A percentile compares a stretch with the other conserved stretches of the same genome.
phyloP scores from a whole-genome alignment of 1,140 invertebrate species.

The Drosophila busckii region DNA sequence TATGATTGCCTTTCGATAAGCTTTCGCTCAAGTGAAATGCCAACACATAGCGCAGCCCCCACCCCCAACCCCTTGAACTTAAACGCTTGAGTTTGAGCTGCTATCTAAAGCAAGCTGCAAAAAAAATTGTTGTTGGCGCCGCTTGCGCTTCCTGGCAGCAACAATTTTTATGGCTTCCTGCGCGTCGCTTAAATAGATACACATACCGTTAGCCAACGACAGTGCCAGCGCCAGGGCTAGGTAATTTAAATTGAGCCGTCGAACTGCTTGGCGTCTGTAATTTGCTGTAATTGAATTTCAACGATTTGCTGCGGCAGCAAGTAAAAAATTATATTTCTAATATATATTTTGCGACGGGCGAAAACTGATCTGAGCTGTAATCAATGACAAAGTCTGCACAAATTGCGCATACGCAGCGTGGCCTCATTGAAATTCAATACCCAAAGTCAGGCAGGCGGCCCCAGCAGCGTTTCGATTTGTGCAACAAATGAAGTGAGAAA shows the following conservation, averaged over 20 bases:
- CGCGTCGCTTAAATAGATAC: conserved; percentile 48
- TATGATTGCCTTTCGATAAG: conserved; percentile 59
- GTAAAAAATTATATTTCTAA: conserved; percentile 17
- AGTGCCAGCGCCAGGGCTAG: too few species aligned
- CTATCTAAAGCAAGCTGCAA: conserved; percentile 5
- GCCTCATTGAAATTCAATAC: conserved; percentile 42
- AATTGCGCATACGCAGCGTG: conserved; percentile 50
- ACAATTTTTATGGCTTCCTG: conserved; percentile 66
- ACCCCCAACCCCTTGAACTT: too few species aligned
- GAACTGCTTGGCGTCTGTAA: conserved; percentile 25
- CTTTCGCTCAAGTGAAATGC: conserved; percentile 52
- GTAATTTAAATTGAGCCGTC: conserved; percentile 58
- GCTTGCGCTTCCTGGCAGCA: conserved; percentile 45
- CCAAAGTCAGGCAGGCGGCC: too few species aligned
- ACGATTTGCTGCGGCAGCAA: conserved; percentile 43
- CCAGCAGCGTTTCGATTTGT: conserved; percentile 73
- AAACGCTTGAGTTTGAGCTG: conserved; percentile 20
- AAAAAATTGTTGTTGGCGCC: conserved; percentile 45
- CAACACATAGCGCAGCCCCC: conserved; percentile 51
- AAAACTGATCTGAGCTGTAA: conserved; percentile 11
- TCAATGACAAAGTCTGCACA: conserved; percentile 22
- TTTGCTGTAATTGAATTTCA: conserved; percentile 61
- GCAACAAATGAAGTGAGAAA: conserved; percentile 75
- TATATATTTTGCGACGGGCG: neutral
- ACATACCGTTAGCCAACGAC: too few species aligned